Evolutionary conservation across 2,113 vertebrate genomes (phyloP), one percentile per base, ranked within the genome.

Genomic region (Puntigrus tetrazona): DNA sequence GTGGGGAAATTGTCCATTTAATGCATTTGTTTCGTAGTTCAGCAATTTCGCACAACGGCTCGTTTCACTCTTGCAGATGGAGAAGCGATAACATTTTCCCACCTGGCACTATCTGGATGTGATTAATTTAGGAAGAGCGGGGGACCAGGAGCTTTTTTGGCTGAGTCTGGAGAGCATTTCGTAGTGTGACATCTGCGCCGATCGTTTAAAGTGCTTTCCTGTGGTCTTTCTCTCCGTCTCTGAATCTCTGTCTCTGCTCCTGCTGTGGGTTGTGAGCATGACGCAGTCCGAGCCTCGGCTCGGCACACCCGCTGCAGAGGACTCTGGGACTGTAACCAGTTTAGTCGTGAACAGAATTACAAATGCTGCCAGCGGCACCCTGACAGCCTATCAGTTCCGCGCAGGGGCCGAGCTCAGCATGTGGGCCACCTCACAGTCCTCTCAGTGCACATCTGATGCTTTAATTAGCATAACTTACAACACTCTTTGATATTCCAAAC

Each of bases 291-390:
- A 43, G 77, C 77, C 84, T 87, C 52, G 74, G 84, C 78, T 88
- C 45, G 43, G 74, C 29, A 83, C 77, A 85, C 88, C 85, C 29
- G 57, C 78, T 90, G 86, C 78, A 88, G 89, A 88, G 89, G 90
- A 91, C 88, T 84, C 84, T 14, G 81, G 89, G 88, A 86, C 87
- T 87, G 90, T 88, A 82, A 87, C 78, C 86, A 69, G 86, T 79
- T 89, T 75, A 81, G 78, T 85, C 31, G 81, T 88, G 91, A 93
- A 88, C 80, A 88, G 90, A 93, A 92, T 90, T 81, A 87, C 89
- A 90, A 83, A 87, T 80, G 87, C 88, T 86, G 87, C 82, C 69
- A 86, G 88, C 84, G 84, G 65, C 36, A 59, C 81, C 5, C 72
- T 81, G 27, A 85, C 85, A 84, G 69, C 41, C 57, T 43, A 67